Evolutionary conservation across 1,140 invertebrate genomes (phyloP).

Genomic region (Sarcophaga bullata): DNA sequence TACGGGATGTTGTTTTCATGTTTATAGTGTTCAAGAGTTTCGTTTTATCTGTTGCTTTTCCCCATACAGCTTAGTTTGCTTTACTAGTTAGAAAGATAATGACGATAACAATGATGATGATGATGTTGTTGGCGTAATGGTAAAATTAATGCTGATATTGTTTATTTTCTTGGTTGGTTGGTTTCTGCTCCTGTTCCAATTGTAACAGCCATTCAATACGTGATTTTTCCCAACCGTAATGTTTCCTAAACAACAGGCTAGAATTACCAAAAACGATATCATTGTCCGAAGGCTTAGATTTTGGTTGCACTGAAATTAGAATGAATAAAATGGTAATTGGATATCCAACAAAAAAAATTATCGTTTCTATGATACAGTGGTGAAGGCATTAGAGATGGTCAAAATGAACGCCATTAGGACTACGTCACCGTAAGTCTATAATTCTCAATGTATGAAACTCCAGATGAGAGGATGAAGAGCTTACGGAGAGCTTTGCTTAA

Average conservation of each 20-base stretch:
- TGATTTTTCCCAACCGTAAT: constrained; percentile 33
- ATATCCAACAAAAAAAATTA: not conserved
- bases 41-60: too few relatives aligned
- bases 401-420: too few relatives aligned
- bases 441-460: too few relatives aligned
- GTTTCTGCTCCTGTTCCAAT: constrained; percentile 26
- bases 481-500: too few relatives aligned
- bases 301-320: constrained; percentile 1
- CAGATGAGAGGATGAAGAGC: too few relatives aligned
- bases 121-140: not conserved
- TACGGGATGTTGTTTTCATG: too few relatives aligned
- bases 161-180: too few relatives aligned
- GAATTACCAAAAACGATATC: constrained; percentile 45
- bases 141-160: not conserved
- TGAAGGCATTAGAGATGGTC: too few relatives aligned
- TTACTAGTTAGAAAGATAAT: not conserved
- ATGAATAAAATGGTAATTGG: not conserved
- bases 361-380: too few relatives aligned
- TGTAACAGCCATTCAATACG: constrained; percentile 43
- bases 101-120: not conserved
- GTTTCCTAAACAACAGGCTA: constrained; percentile 1
- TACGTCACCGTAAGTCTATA: too few relatives aligned
- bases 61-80: too few relatives aligned
- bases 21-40: too few relatives aligned
- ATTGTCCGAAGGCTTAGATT: constrained; percentile 36